Evolutionary conservation across 2,888 invertebrate species (phyloP).

Genomic region (Andrena minutula): DNA sequence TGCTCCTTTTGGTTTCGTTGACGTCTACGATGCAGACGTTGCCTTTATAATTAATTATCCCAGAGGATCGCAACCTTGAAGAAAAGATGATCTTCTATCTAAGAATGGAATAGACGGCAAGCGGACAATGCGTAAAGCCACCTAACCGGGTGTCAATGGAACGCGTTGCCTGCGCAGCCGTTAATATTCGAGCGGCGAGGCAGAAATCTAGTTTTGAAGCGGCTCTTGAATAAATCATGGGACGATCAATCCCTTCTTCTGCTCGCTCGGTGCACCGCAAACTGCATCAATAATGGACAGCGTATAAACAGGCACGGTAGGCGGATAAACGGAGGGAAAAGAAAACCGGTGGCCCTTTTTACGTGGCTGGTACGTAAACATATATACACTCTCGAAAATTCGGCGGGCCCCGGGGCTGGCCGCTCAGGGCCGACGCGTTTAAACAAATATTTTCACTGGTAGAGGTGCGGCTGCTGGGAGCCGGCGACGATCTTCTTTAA

Average conservation of each 20-base stretch:
- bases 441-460: conserved; percentile 59
- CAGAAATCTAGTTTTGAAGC: conserved; percentile 57
- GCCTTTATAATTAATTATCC: too few relatives aligned
- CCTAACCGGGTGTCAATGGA: not conserved
- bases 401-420: not conserved
- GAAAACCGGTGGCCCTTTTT: conserved; percentile 37
- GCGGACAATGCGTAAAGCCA: not conserved
- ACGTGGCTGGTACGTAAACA: conserved; percentile 45
- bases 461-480: conserved; percentile 17
- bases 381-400: conserved; percentile 44
- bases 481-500: conserved; percentile 54
- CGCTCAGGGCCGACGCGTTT: conserved; percentile 35
- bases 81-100: not conserved
- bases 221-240: conserved; percentile 57
- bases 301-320: conserved; percentile 52
- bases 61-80: not conserved
- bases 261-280: conserved; percentile 38
- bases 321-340: conserved; percentile 44
- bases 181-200: conserved; percentile 50
- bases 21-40: not conserved
- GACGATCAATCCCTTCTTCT: conserved; percentile 54
- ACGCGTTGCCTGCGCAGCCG: not conserved
- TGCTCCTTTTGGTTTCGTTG: not conserved
- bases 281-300: conserved; percentile 59
- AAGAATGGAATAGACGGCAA: not conserved